Conservation (phyloP, 2,888 invertebrate genomes). For the Punctoribates punctum region DNA sequence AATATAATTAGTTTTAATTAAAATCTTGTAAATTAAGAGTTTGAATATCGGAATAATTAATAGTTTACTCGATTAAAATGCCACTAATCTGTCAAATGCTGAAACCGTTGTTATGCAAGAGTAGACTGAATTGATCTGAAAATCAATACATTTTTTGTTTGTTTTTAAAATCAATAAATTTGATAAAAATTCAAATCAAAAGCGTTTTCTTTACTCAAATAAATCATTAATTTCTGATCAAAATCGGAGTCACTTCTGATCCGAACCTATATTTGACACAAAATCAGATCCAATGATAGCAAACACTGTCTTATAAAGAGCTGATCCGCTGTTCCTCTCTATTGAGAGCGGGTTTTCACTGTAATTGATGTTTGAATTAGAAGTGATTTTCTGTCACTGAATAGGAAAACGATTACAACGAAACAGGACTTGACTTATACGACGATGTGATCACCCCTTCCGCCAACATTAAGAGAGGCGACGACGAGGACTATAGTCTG, state of each 20-base stretch:
- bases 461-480: slow-evolving; percentile 33
- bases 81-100: not conserved
- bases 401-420: slow-evolving; percentile 62
- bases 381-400: not conserved
- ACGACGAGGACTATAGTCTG: slow-evolving; percentile 42
- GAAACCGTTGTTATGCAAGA: not conserved
- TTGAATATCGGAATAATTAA: not conserved
- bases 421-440: slow-evolving; percentile 79
- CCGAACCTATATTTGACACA: too few relatives aligned
- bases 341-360: too few relatives aligned
- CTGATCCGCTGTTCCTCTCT: too few relatives aligned
- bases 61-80: not conserved
- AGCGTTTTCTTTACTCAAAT: too few relatives aligned
- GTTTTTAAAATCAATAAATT: slow-evolving; percentile 1
- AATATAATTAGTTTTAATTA: not conserved
- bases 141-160: not conserved
- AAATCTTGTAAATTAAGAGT: not conserved
- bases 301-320: too few relatives aligned
- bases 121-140: not conserved
- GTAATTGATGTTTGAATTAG: slow-evolving; percentile 25
- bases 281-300: too few relatives aligned
- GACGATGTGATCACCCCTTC: slow-evolving; percentile 89
- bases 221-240: too few relatives aligned
- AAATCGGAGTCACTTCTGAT: too few relatives aligned
- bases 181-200: too few relatives aligned